Evolutionary conservation across 1,140 invertebrate genomes (phyloP), one percentile per base, ranked within the genome.

Genomic region (Mylabris phalerata): DNA sequence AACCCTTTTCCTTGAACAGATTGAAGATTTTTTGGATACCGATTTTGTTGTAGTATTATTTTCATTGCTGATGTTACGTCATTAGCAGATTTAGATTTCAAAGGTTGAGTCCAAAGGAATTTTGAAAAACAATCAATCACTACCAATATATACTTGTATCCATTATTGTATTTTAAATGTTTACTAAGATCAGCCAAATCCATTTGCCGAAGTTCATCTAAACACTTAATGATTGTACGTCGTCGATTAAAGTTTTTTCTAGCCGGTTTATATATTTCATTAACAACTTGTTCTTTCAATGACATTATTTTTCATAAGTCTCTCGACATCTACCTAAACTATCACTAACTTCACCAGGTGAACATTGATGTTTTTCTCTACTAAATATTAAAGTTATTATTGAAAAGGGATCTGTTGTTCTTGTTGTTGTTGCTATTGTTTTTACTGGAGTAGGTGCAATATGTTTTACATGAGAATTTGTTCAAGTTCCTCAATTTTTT

Each of bases 121-220:
- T 75, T 77, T 59, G 63, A 69, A 64, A 77, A 76, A 19, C 71
- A 63, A 67, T 79, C 72, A 60, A 77, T 76, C 19, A 72, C 64
- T 13, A 65, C 70, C 50, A 78, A 61, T 44, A 78, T 62, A 64
- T 74, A 77, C 42, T 69, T 69, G 59, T 61, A 61, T 9, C 61
- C 60, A 50, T 67, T 57, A 62, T 77, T 76, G 19, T 65, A 26
- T 61, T 54, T 57, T 49, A 10, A n/a, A 46, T 62, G 57, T 41
- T 11, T 19, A n/a, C 40, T 43, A 38, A 68, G 54, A 42, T 68
- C 56, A 9, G 55, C 55, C 13, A 67, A 56, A 65, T 67, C 65
- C 7, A 46, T 39, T 52, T 67, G 65, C 56, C 45, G 57, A 40
- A 60, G 49, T 48, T 67, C 61, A 63, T 67, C 49, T 27, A 54